A percentile compares a stretch with the other conserved stretches of the same genome.
Evolutionary conservation across 2,113 vertebrate genomes (phyloP).

Genomic region (Leptobrachium ailaonicum): DNA sequence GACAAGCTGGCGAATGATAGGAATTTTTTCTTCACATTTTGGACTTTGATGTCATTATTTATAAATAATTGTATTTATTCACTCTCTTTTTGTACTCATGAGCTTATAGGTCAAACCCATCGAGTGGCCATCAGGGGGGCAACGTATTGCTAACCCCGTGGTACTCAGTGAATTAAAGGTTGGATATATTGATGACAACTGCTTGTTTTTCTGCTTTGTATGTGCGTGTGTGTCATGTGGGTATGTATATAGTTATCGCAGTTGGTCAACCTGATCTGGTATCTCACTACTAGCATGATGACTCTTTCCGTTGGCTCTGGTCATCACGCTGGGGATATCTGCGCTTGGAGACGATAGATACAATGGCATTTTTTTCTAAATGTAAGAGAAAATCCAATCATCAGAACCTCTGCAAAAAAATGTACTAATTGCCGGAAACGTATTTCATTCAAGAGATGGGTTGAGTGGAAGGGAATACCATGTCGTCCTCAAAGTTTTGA

Average conservation of each 20-base stretch:
- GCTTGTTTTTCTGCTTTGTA: background rate
- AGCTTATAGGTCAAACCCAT: background rate
- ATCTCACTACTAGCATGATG: no score
- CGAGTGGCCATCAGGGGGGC: background rate
- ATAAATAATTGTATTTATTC: slow-evolving; percentile 27
- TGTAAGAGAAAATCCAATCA: no score
- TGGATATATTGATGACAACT: background rate
- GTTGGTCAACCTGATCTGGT: no score
- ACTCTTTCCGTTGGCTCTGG: no score
- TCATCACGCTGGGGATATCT: no score
- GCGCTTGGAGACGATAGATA: no score
- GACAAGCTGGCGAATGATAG: background rate
- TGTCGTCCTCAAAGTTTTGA: no score
- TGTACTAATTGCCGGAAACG: no score
- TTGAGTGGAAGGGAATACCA: no score
- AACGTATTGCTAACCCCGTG: background rate
- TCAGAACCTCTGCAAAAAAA: no score
- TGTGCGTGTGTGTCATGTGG: background rate
- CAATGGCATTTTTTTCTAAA: no score
- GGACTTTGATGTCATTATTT: slow-evolving; percentile 27
- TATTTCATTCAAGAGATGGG: no score
- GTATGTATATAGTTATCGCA: background rate
- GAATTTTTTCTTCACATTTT: background rate
- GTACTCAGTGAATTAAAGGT: background rate
- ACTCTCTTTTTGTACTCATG: background rate